phyloP scores from a whole-genome alignment of 2,113 vertebrate genomes.

The Epinephelus fuscoguttatus region DNA sequence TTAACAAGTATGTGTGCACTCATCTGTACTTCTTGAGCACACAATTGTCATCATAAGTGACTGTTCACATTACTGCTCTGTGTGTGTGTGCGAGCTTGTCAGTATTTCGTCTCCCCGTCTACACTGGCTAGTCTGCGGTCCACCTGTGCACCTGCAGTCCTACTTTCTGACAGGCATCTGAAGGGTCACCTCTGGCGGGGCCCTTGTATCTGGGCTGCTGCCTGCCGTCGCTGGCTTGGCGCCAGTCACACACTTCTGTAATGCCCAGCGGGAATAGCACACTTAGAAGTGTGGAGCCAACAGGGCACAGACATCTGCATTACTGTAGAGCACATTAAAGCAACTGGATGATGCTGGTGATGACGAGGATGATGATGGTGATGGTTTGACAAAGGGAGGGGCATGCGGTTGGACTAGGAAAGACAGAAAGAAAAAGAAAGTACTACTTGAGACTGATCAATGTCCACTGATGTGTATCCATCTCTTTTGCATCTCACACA shows the following conservation, averaged over 20 bases:
- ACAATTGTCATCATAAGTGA: slow-evolving; percentile 10
- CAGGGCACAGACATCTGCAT: slow-evolving; percentile 57
- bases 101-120: neutral
- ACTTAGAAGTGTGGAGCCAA: slow-evolving; percentile 56
- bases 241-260: slow-evolving; percentile 64
- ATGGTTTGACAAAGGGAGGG: neutral
- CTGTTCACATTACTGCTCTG: neutral
- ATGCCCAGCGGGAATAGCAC: slow-evolving; percentile 62
- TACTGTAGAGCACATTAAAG: slow-evolving; percentile 39
- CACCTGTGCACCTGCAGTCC: slow-evolving; percentile 72
- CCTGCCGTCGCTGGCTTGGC: slow-evolving; percentile 41
- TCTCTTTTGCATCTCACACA: slow-evolving; percentile 6
- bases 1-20: slow-evolving; percentile 35
- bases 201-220: slow-evolving; percentile 61
- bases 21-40: slow-evolving; percentile 14
- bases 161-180: slow-evolving; percentile 60
- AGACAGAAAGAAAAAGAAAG: neutral
- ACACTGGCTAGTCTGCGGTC: slow-evolving; percentile 8
- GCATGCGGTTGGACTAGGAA: neutral
- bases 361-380: slow-evolving; percentile 14
- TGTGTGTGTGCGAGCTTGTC: slow-evolving; percentile 14
- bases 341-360: slow-evolving; percentile 8
- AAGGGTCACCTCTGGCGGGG: slow-evolving; percentile 73
- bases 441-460: too few relatives aligned
- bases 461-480: neutral